phyloP scores from a whole-genome alignment of 2,113 vertebrate genomes.

The Hymenochirus boettgeri region DNA sequence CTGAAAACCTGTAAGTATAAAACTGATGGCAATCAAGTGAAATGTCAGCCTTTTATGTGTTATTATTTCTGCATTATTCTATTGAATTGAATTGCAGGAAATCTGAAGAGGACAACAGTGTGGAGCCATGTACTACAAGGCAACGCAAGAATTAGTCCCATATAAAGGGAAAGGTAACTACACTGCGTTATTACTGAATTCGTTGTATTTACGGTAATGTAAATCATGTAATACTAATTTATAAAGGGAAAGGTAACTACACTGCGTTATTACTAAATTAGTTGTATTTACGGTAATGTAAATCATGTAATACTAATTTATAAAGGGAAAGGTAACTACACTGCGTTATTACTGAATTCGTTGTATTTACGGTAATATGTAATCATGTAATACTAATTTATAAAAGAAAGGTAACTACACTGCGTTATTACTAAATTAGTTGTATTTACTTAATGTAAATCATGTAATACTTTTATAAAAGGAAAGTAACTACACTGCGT shows the following conservation, averaged over 20 bases:
- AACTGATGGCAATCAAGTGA: neutral
- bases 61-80: neutral
- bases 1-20: slow-evolving; percentile 58
- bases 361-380: too few species aligned
- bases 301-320: too few species aligned
- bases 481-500: neutral
- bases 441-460: too few species aligned
- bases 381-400: too few species aligned
- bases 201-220: too few species aligned
- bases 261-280: too few species aligned
- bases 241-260: neutral
- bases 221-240: too few species aligned
- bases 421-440: too few species aligned
- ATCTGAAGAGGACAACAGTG: slow-evolving; percentile 51
- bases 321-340: neutral
- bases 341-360: too few species aligned
- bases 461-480: too few species aligned
- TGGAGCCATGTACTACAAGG: slow-evolving; percentile 45
- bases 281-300: too few species aligned
- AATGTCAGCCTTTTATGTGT: neutral
- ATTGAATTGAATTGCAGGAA: slow-evolving; percentile 50
- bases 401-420: neutral
- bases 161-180: neutral
- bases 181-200: too few species aligned
- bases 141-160: slow-evolving; percentile 50